These are phyloP conservation scores for Boloria euphrosyne DNA, from an alignment of 2,888 invertebrate genomes.

Conservation along the genomic window DNA sequence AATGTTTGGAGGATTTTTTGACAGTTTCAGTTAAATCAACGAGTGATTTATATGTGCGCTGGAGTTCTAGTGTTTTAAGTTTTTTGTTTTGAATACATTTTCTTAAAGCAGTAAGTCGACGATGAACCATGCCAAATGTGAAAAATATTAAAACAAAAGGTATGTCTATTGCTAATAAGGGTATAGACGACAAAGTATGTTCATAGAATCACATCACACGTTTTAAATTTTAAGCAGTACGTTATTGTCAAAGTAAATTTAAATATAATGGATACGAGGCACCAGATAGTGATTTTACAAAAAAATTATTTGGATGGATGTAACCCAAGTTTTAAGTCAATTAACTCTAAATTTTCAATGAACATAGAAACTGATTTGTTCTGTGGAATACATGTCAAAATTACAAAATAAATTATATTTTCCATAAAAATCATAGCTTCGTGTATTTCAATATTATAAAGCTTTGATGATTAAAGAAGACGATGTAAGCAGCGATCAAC, in stretches of 20 bases:
- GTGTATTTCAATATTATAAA: neutral
- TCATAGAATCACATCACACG: neutral
- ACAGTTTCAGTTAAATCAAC: slow-evolving; percentile 25
- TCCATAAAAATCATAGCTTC: neutral
- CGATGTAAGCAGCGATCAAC: neutral
- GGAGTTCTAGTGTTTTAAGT: slow-evolving; percentile 2
- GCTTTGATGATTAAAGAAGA: neutral
- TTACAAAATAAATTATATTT: neutral
- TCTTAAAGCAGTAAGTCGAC: slow-evolving; percentile 14
- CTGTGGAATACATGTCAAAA: slow-evolving; percentile 1
- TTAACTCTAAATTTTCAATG: neutral
- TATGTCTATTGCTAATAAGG: slow-evolving; percentile 6
- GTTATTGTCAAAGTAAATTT: neutral
- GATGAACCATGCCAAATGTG: neutral
- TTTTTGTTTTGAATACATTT: neutral
- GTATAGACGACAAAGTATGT: neutral
- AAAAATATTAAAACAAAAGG: slow-evolving; percentile 8
- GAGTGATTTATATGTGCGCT: slow-evolving; percentile 20
- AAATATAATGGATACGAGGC: neutral
- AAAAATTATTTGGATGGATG: neutral
- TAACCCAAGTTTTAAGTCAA: neutral
- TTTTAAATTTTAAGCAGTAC: neutral
- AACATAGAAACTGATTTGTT: neutral
- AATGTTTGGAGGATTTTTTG: slow-evolving; percentile 19
- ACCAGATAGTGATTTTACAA: neutral